phyloP scores from a whole-genome alignment of 2,113 vertebrate species.

The Vireo altiloquus region DNA sequence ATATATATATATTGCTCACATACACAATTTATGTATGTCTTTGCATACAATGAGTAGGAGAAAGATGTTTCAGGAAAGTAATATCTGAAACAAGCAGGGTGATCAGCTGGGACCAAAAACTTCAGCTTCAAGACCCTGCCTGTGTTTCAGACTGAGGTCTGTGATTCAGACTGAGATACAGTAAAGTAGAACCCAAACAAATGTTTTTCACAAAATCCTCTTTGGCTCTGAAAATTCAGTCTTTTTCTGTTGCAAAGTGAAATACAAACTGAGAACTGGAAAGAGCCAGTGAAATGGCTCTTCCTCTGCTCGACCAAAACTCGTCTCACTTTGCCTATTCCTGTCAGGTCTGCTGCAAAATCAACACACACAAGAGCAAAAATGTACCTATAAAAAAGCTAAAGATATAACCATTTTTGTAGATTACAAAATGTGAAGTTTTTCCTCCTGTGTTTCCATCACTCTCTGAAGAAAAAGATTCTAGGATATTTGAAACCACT shows the following conservation, averaged over 20 bases:
- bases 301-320: not conserved
- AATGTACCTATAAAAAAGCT: not conserved
- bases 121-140: not conserved
- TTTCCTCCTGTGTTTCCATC: not conserved
- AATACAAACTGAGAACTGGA: not conserved
- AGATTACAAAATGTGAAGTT: not conserved
- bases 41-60: not conserved
- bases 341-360: not conserved
- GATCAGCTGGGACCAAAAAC: not conserved
- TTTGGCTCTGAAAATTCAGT: not conserved
- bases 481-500: not conserved
- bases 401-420: not conserved
- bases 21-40: not conserved
- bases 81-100: not conserved
- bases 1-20: not conserved
- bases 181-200: not conserved
- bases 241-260: not conserved
- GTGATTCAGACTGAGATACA: not conserved
- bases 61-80: not conserved
- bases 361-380: not conserved
- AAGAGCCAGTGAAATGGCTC: not conserved
- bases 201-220: not conserved
- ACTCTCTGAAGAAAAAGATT: not conserved
- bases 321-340: not conserved
- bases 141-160: not conserved